Conservation (phyloP, 2,113 vertebrate genomes). For the Procavia capensis region DNA sequence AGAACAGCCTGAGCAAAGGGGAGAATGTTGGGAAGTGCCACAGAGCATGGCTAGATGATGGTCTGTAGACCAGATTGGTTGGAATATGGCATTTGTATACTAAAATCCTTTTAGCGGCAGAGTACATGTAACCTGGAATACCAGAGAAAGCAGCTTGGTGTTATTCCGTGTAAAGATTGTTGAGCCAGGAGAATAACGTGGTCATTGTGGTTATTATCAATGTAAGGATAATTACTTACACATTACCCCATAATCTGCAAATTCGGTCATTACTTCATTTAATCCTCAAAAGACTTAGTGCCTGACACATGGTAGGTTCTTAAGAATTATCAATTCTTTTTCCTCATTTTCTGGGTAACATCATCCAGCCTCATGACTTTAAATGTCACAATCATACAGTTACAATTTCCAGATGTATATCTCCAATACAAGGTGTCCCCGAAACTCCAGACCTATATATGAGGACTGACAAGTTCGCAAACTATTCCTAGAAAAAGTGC, state of each 20-base stretch:
- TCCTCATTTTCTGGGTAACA: not conserved
- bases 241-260: not conserved
- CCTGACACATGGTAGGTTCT: not conserved
- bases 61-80: not conserved
- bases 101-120: not conserved
- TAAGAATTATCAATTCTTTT: constrained; percentile 2
- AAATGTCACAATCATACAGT: constrained; percentile 10
- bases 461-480: too few species aligned
- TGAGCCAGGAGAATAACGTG: constrained; percentile 3
- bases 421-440: not conserved
- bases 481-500: too few species aligned
- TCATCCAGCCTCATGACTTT: not conserved
- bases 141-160: not conserved
- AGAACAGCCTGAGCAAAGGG: not conserved
- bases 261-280: not conserved
- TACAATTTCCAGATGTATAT: not conserved
- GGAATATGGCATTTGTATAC: not conserved
- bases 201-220: not conserved
- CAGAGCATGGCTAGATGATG: not conserved
- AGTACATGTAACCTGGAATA: constrained; percentile 13
- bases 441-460: not conserved
- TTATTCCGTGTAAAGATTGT: constrained; percentile 13
- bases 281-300: not conserved
- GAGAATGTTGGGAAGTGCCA: not conserved
- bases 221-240: not conserved